Conservation (phyloP, 2,113 vertebrate genomes). For the Carlito syrichta region DNA sequence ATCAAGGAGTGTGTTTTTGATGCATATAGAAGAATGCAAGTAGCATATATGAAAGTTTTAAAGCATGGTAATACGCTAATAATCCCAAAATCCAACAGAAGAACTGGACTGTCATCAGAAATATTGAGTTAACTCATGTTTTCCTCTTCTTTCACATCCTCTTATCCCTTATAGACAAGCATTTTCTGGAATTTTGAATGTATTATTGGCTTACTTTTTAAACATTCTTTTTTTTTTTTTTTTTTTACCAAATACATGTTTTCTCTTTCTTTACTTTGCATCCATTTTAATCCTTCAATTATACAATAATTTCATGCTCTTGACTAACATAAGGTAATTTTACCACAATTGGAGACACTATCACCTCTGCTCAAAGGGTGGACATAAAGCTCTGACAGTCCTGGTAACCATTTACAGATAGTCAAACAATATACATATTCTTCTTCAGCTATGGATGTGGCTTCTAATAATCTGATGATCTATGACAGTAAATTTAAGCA, state of each 20-base stretch:
- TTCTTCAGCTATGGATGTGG: neutral
- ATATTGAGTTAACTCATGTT: neutral
- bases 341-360: neutral
- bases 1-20: neutral
- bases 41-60: neutral
- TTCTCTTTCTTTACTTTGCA: neutral
- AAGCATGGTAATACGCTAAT: neutral
- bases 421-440: neutral
- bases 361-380: neutral
- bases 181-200: neutral
- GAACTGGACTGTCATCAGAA: neutral
- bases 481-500: neutral
- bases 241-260: neutral
- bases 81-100: neutral
- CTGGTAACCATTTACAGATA: neutral
- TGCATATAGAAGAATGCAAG: neutral
- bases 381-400: neutral
- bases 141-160: neutral
- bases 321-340: neutral
- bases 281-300: neutral
- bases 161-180: neutral
- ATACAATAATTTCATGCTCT: neutral
- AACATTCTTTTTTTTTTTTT: neutral
- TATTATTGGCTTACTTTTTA: neutral
- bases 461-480: neutral